A percentile compares a stretch with the other conserved stretches of the same genome.
Evolutionary conservation across 2,888 invertebrate species (phyloP).

Genomic region (Globia sparganii): DNA sequence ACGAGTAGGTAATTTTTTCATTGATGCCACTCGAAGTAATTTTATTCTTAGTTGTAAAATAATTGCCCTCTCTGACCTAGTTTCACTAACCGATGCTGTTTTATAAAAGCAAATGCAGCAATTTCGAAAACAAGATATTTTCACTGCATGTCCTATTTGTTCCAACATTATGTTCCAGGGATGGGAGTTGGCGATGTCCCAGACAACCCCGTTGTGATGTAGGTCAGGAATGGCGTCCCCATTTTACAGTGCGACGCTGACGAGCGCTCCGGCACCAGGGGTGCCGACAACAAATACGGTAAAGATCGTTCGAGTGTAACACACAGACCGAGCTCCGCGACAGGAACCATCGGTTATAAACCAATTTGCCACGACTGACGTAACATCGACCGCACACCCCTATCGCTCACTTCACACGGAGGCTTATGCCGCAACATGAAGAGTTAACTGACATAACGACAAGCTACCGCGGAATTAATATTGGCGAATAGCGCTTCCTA

Average conservation of each 20-base stretch:
- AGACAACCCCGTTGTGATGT: conserved; percentile 82
- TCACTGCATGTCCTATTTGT: conserved; percentile 66
- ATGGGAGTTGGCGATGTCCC: conserved; percentile 83
- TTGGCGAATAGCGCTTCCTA: background rate
- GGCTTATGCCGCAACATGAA: conserved; percentile 46
- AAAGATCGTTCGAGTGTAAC: conserved; percentile 69
- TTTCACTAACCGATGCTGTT: conserved; percentile 22
- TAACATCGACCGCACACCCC: conserved; percentile 63
- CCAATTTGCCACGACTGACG: conserved; percentile 75
- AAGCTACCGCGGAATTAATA: conserved; percentile 28
- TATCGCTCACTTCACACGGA: conserved; percentile 28
- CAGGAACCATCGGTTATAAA: conserved; percentile 68
- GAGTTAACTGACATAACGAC: conserved; percentile 37
- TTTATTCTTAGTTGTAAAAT: conserved; percentile 15
- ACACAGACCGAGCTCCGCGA: conserved; percentile 65
- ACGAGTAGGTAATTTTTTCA: conserved; percentile 8
- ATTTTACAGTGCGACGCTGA: conserved; percentile 75
- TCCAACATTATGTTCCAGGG: conserved; percentile 68
- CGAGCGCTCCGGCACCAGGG: conserved; percentile 58
- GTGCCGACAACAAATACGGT: conserved; percentile 57
- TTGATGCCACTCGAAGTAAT: conserved; percentile 3
- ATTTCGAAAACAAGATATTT: conserved; percentile 62
- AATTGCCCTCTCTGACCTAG: conserved; percentile 32
- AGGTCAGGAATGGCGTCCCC: conserved; percentile 86
- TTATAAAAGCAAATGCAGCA: conserved; percentile 41